phyloP scores from a whole-genome alignment of 2,888 invertebrate species.

The Periphyllus acericola region DNA sequence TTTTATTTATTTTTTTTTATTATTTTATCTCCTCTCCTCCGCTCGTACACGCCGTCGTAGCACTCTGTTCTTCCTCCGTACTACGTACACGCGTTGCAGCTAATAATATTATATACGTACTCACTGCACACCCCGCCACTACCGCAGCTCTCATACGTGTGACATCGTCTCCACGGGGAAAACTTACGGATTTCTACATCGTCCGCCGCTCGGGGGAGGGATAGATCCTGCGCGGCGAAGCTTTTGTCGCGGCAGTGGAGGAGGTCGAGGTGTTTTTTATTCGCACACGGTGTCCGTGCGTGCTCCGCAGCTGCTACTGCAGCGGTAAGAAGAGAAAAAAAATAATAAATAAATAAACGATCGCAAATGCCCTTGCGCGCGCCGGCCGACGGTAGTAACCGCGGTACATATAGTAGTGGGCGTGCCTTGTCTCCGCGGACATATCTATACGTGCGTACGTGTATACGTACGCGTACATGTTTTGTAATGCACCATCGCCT shows the following conservation, averaged over 20 bases:
- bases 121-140: too few species aligned
- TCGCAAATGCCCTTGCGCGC: conserved; percentile 18
- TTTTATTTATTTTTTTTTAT: background rate
- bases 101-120: too few species aligned
- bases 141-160: too few species aligned
- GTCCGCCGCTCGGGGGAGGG: background rate
- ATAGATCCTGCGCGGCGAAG: background rate
- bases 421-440: conserved; percentile 28
- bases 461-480: background rate
- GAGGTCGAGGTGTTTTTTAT: conserved; percentile 1
- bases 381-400: background rate
- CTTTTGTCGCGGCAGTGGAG: background rate
- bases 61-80: too few species aligned
- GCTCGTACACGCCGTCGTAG: background rate
- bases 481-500: conserved; percentile 57
- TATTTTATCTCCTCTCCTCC: background rate
- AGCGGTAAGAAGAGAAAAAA: background rate
- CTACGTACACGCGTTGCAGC: too few species aligned
- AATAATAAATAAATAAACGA: background rate
- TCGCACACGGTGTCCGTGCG: background rate
- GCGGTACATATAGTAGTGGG: background rate
- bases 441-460: background rate
- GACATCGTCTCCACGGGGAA: background rate
- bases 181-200: background rate
- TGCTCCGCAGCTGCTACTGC: too few species aligned